Conservation (phyloP, 1,140 invertebrate species). For the Brachionus rubens region DNA sequence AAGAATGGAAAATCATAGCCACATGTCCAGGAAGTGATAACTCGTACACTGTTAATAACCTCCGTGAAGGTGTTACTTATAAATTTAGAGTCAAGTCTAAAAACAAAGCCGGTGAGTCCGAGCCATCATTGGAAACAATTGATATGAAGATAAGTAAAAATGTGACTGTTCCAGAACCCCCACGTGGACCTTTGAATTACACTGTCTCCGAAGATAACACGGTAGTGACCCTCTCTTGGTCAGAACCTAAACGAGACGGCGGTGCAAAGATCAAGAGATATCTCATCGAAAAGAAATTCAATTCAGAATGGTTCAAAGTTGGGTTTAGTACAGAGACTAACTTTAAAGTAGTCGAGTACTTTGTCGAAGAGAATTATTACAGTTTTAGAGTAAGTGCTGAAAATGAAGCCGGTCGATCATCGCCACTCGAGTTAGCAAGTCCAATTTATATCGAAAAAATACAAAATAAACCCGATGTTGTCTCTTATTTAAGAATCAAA, state of each 20-base stretch:
- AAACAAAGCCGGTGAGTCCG: conserved; percentile 84
- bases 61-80: conserved; percentile 72
- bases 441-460: conserved; percentile 47
- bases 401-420: conserved; percentile 59
- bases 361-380: conserved; percentile 75
- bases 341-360: conserved; percentile 27
- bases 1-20: conserved; percentile 73
- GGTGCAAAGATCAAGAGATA: conserved; percentile 43
- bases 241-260: conserved; percentile 46
- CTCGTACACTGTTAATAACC: conserved; percentile 50
- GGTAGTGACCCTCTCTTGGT: conserved; percentile 37
- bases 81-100: conserved; percentile 92
- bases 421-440: conserved; percentile 74
- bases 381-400: conserved; percentile 66
- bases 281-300: conserved; percentile 57
- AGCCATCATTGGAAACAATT: conserved; percentile 67
- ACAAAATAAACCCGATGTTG: conserved; percentile 67
- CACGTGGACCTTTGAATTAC: conserved; percentile 3
- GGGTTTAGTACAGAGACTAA: conserved; percentile 65
- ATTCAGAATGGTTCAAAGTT: conserved; percentile 83
- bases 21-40: conserved; percentile 48
- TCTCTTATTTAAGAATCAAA: conserved; percentile 73
- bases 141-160: background rate
- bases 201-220: conserved; percentile 64
- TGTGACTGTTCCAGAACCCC: conserved; percentile 52